Evolutionary conservation across 2,888 invertebrate species (phyloP), one percentile per base, ranked within the genome.

Genomic region (Mythimna impura): DNA sequence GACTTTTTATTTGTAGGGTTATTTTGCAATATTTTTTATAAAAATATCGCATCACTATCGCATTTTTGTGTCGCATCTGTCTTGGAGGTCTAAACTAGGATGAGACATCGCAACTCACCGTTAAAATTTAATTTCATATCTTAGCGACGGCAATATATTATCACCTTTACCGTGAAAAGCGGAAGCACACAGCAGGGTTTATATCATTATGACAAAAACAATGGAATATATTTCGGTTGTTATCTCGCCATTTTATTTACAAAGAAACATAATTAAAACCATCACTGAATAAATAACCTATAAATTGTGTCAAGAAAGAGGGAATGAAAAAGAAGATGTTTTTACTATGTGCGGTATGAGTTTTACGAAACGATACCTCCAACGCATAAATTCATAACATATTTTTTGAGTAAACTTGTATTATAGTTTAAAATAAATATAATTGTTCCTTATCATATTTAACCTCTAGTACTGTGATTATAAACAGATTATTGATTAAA

Each of bases 101-200:
- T 43, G 8, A 0, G 63, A 17, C 25, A 25, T 25, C 20, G 34
- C 22, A 65, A 40, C 54, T 62, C 50, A 34, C 36, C 22, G 20
- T 77, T 74, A 22, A 30, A 34, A 52, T 55, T 55, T 30, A 58
- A 40, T 68, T 40, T 55, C 6, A 30, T 57, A 43, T 10, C 36
- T 22, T 30, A 22, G 36, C 36, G 43, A 25, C n/a, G 17, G 43
- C 40, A 25, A 47, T 40, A 20, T 40, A 40, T 55, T 40, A 40
- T 55, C 25, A 52, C 36, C 25, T 61, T 54, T 70, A 30, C 30
- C 36, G 54, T 54, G 25, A 12, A 52, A 54, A 47, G 22, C 22
- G n/a, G 12, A 25, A 17, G 20, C 12, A 55, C 60, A 22, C 40
- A 66, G 30, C 34, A 20, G 14, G 43, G 6, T 52, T 52, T 36